phyloP scores from a whole-genome alignment of 1,140 invertebrate species.

The Eumaeus atala region DNA sequence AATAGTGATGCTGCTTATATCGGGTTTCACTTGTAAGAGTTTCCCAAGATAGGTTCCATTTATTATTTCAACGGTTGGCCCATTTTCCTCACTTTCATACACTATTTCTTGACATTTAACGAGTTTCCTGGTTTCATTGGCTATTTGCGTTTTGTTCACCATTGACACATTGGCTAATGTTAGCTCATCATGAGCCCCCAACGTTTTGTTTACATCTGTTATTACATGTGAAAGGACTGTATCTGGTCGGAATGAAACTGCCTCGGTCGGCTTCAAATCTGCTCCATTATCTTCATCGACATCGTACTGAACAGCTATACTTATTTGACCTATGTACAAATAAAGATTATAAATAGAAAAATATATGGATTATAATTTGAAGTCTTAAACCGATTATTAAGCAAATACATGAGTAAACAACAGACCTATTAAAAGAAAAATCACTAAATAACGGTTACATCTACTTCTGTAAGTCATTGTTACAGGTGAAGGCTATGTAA shows the following conservation, averaged over 20 bases:
- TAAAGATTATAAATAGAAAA: constrained; percentile 8
- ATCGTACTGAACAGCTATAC: constrained; percentile 42
- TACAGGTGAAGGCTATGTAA: background rate
- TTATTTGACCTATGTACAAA: constrained; percentile 31
- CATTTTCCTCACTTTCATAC: constrained; percentile 44
- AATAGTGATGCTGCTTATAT: constrained; percentile 55
- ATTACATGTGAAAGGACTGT: constrained; percentile 57
- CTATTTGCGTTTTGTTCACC: constrained; percentile 44
- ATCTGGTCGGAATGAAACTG: constrained; percentile 39
- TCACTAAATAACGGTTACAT: background rate
- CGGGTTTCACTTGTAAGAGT: constrained; percentile 54
- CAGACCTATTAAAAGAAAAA: background rate
- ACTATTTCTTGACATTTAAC: constrained; percentile 62
- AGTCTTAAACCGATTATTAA: background rate
- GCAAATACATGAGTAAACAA: background rate
- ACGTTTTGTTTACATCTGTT: constrained; percentile 60
- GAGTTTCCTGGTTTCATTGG: constrained; percentile 64
- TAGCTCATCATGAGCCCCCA: constrained; percentile 56
- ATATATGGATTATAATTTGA: too few species aligned
- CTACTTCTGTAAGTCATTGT: background rate
- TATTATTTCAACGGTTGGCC: constrained; percentile 60
- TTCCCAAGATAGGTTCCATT: constrained; percentile 59
- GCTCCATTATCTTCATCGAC: constrained; percentile 36
- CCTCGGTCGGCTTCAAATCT: constrained; percentile 19
- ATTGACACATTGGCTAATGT: constrained; percentile 52